Base-by-base conservation (phyloP, 1,140 invertebrate species). In the Apis dorsata region DNA sequence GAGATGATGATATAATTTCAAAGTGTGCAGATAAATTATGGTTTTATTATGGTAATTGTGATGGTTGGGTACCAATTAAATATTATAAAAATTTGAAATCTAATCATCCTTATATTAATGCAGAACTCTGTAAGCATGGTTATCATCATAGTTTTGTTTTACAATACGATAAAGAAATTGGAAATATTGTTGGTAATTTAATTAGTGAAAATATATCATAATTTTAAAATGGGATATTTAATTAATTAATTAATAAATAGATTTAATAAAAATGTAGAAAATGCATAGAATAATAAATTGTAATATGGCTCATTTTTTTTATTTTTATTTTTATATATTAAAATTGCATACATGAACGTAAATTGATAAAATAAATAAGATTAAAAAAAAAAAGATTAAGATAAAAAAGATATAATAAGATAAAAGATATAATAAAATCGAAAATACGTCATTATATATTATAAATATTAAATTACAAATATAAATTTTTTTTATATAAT, bases 141-240 rank as follows among this genome's bases (percentile, higher is more conserved):
- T 95, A 96, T 89, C 92, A 95, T 49, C 97, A 98, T 93, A 95
- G 97, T 2, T 98, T 97, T 95, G 97, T 98, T 15, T 90, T 98
- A 28, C 93, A 94, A 1, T 89, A 94, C 84, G 95, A 96, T 19
- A 89, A 94, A 44, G 94, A 95, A 83, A 95, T 98, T 93, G 97
- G 96, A 11, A 87, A 88, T 2, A 94, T 96, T 55, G 94, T 97
- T 24, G 93, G 94, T 13, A 93, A 95, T 79, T 93, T 95, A 92
- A 95, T 96, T 77, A 90, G 91, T 53, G 87, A 94, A 71, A 90
- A 76, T 28, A 91, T 93, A 44, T 75, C 65, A 28, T 68, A 57
- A 72, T 11, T 0, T 57, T 60, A 19, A 69, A 24, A 24, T 28
- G 9, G 7, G 0, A 19, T 11, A 34, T 72, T 71, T 34, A 44